phyloP scores from a whole-genome alignment of 2,888 invertebrate genomes.

The Eretmocerus hayati region DNA sequence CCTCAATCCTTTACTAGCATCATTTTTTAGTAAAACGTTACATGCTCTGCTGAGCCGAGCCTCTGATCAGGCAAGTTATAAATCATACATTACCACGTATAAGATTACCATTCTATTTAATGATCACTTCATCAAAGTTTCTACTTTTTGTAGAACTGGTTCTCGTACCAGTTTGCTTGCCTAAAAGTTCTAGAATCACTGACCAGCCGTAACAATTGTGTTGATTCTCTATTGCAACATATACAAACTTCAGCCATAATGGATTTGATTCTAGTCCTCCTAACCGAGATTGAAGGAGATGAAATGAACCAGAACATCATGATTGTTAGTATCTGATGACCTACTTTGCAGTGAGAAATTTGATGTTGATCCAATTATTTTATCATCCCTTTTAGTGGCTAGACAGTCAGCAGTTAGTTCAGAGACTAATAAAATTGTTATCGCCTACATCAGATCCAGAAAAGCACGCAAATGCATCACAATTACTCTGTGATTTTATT shows the following conservation, averaged over 20 bases:
- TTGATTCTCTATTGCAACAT: conserved; percentile 80
- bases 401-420: conserved; percentile 78
- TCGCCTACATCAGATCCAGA: conserved; percentile 63
- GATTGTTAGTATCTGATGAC: conserved; percentile 52
- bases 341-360: conserved; percentile 2
- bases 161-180: conserved; percentile 85
- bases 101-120: background rate
- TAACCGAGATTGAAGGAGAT: conserved; percentile 72
- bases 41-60: conserved; percentile 81
- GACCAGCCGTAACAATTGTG: conserved; percentile 78
- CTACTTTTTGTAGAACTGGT: conserved; percentile 66
- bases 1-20: conserved; percentile 87
- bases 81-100: conserved; percentile 42
- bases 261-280: conserved; percentile 81
- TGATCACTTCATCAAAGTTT: background rate
- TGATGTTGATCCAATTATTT: conserved; percentile 8
- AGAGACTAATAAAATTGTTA: conserved; percentile 64
- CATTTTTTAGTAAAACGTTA: conserved; percentile 93
- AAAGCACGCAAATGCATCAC: conserved; percentile 79
- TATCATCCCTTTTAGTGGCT: conserved; percentile 64
- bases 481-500: conserved; percentile 82
- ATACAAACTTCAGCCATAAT: conserved; percentile 91
- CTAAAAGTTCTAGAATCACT: conserved; percentile 89
- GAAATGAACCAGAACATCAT: conserved; percentile 66
- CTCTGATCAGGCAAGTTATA: conserved; percentile 82